A percentile compares a stretch with the other conserved stretches of the same genome.
Evolutionary conservation across 2,888 invertebrate species (phyloP).

Genomic region (Ferrisia virgata): DNA sequence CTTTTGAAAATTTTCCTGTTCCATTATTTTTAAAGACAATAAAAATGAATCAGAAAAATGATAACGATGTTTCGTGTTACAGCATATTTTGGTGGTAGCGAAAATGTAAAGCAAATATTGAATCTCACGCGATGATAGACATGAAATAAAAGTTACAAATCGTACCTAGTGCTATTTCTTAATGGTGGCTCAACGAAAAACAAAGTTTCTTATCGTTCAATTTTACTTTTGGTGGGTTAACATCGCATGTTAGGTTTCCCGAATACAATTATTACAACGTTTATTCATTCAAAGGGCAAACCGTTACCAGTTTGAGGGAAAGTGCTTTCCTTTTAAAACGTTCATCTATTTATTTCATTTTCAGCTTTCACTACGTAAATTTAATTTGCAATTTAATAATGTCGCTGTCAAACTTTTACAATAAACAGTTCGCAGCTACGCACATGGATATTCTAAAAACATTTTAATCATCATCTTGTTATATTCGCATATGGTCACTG

Average conservation of each 20-base stretch:
- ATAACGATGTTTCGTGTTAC: slow-evolving; percentile 40
- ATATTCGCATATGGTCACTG: too few species aligned
- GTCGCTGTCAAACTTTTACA: too few species aligned
- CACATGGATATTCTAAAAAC: too few species aligned
- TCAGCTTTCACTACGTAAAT: not conserved
- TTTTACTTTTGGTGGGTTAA: not conserved
- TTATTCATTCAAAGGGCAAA: slow-evolving; percentile 26
- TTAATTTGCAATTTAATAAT: not conserved
- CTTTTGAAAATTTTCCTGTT: not conserved
- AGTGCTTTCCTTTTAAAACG: not conserved
- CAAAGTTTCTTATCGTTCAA: slow-evolving; percentile 43
- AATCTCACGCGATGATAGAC: slow-evolving; percentile 41
- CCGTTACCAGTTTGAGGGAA: not conserved
- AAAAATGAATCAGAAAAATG: slow-evolving; percentile 18
- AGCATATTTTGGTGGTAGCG: slow-evolving; percentile 36
- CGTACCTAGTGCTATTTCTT: slow-evolving; percentile 40
- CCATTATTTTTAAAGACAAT: not conserved
- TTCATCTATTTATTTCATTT: not conserved
- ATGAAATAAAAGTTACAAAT: slow-evolving; percentile 36
- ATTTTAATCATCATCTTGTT: too few species aligned
- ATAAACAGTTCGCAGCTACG: too few species aligned
- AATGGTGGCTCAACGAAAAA: slow-evolving; percentile 42
- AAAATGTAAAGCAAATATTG: slow-evolving; percentile 35
- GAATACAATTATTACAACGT: slow-evolving; percentile 14
- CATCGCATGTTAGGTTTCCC: slow-evolving; percentile 38